Base-by-base conservation (phyloP, 1,140 invertebrate genomes). In the Battus philenor region DNA sequence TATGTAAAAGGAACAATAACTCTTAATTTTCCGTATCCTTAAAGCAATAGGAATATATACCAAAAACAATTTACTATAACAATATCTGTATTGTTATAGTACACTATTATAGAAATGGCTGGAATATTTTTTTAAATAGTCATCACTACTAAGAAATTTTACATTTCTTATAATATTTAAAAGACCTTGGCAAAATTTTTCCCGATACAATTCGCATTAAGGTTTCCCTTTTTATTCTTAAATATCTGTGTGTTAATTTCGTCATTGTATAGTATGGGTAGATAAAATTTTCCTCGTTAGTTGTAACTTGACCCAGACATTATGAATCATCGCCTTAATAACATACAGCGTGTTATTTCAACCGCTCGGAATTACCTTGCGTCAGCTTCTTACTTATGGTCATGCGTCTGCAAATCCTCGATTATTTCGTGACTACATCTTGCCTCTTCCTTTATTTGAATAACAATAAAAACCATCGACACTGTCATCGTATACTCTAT, bases 251-350 rank as follows among this genome's bases (percentile, higher is more conserved):
- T 26, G 22, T 39, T 13, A 13, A 24, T 39, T 39, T 39, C 26
- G 13, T 10, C 1, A 39, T 12, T 4, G 11, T 26, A 10, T 10
- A 29, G 5, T n/a, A 16, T 5, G 38, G 16, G 9, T 7, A 27
- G 12, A 41, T 29, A 27, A 29, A 41, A 27, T 41, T 41, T 41
- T 41, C 38, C 38, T 29, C 36, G 24, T 41, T 6, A 11, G 10
- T 41, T 33, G 38, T 41, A 17, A 41, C 38, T 29, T 41, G 38
- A 41, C 38, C 38, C 38, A 41, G 36, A 39, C 36, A 39, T 39
- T 29, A 41, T 41, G 38, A 41, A 15, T 41, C 38, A 41, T 41
- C 38, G 13, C 5, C 38, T 41, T 41, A 41, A 41, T 41, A 41
- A 41, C 13, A 41, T 41, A 41, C 26, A 33, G 1, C 24, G 13